phyloP scores from a whole-genome alignment of 2,113 vertebrate genomes.

The Mungos mungo region DNA sequence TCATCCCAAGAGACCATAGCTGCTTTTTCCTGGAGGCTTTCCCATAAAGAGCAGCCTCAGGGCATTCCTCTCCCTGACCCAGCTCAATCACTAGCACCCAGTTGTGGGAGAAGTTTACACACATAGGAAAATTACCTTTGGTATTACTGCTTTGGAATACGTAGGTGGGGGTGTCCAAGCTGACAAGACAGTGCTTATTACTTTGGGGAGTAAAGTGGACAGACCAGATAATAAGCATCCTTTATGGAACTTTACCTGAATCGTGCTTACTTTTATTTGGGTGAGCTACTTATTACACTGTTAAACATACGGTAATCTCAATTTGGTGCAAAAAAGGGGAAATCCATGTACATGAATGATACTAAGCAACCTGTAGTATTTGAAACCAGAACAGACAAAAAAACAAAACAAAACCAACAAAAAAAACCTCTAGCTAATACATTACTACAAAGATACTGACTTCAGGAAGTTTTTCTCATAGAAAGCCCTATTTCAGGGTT shows the following conservation, averaged over 20 bases:
- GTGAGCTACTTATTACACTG: not conserved
- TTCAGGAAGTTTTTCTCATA: not conserved
- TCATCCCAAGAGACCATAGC: not conserved
- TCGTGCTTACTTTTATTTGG: not conserved
- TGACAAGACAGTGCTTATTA: not conserved
- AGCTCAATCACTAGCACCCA: not conserved
- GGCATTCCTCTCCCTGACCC: not conserved
- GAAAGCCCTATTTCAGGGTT: not conserved
- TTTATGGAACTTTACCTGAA: not conserved
- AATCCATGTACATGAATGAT: not conserved
- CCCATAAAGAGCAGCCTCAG: not conserved
- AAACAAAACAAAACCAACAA: too few species aligned
- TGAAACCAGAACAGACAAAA: not conserved
- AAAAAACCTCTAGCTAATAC: not conserved
- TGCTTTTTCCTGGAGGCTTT: not conserved
- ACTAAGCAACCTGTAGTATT: not conserved
- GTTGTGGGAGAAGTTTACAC: not conserved
- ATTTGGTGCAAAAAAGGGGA: not conserved
- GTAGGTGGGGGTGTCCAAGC: not conserved
- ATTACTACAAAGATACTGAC: constrained; percentile 12
- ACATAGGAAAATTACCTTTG: not conserved
- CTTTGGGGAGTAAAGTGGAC: not conserved
- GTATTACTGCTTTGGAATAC: not conserved
- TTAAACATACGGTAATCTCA: not conserved
- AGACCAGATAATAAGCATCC: not conserved